phyloP scores from a whole-genome alignment of 2,888 invertebrate species.

The Aricia artaxerxes region DNA sequence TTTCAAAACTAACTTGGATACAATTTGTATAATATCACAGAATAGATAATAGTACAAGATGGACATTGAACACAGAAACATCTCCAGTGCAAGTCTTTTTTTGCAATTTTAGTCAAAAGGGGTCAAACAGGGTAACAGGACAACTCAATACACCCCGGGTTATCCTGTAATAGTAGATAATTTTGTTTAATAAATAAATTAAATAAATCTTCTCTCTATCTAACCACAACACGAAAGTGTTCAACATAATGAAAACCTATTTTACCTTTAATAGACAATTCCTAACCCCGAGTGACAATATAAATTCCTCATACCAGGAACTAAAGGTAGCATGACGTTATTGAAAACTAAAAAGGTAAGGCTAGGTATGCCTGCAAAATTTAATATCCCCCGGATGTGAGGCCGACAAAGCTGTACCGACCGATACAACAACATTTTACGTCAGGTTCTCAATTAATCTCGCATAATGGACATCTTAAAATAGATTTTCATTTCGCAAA shows the following conservation, averaged over 20 bases:
- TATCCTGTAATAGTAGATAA: too few relatives aligned
- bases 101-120: not conserved
- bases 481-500: conserved; percentile 24
- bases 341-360: conserved; percentile 30
- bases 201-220: too few relatives aligned
- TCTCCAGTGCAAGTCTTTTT: not conserved
- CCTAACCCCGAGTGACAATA: not conserved
- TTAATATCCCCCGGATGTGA: conserved; percentile 44
- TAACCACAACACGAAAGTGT: too few relatives aligned
- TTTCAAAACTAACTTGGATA: too few relatives aligned
- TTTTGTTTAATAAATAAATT: too few relatives aligned
- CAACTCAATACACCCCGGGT: not conserved
- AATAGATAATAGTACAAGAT: too few relatives aligned
- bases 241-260: not conserved
- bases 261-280: conserved; percentile 11
- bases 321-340: not conserved
- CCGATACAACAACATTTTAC: conserved; percentile 36
- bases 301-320: conserved; percentile 23
- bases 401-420: conserved; percentile 39
- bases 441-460: conserved; percentile 26
- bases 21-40: too few relatives aligned
- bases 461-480: conserved; percentile 13
- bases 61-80: too few relatives aligned
- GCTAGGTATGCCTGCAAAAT: conserved; percentile 42
- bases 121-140: not conserved